Evolutionary conservation across 2,797 vertebrate genomes (phyloP), one percentile per base, ranked within the genome.

Genomic region (Paramormyrops hopkinsi): DNA sequence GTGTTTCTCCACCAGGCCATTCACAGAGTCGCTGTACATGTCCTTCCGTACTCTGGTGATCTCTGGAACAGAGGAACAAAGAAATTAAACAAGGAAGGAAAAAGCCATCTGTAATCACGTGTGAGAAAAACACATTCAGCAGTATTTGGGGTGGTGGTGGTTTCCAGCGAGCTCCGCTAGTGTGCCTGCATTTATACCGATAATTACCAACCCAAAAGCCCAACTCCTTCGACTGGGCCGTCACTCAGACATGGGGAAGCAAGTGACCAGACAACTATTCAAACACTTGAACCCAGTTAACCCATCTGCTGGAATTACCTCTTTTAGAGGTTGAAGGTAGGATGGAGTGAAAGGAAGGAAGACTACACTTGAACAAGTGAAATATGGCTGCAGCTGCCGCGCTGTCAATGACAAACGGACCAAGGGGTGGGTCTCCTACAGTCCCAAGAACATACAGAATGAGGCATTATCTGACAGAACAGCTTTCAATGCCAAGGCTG

Each of bases 21-120:
- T 97, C 92, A 95, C 95, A 88, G 96, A 92, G 94, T 97, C 96
- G 4, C 94, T 96, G 93, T 97, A 97, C 96, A 97, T 97, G 93
- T 96, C 96, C 94, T 97, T 97, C 91, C 96, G 94, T 91, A 97
- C 96, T 96, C 96, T 96, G 95, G 95, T 97, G 94, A 97, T 97
- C 93, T 97, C 96, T 97, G 95, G 82, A 95, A 91, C 4, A 86
- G 22, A 86, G 51, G 48, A 85, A 50, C n/a, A 50, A 85, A 85
- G 50, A 50, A 85, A 29, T 85, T 1, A 85, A 83, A 62, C 7
- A 62, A 44, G n/a, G 9, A 86, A 65, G 11, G 8, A 69, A 44
- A 88, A 65, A 1, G 56, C 17, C 54, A 59, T 87, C 7, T 25
- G 48, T 22, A 17, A 87, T 12, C 22, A 84, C 4, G 0, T 48